Conservation (phyloP, 2,888 invertebrate genomes). For the Argyresthia goedartella region DNA sequence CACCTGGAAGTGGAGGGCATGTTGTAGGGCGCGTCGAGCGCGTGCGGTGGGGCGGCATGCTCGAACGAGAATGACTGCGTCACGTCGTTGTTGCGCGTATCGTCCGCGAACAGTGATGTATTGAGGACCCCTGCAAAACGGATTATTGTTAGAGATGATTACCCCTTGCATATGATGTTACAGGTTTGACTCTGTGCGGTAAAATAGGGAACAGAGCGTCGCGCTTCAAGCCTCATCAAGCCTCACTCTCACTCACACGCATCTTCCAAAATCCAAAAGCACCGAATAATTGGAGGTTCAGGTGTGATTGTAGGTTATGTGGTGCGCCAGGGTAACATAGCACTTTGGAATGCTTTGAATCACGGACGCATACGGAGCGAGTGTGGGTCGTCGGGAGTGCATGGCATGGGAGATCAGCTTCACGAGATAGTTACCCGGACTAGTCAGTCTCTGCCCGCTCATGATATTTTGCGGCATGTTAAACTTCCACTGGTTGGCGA, state of each 20-base stretch:
- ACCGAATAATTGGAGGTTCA: too few relatives aligned
- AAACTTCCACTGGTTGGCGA: constrained; percentile 45
- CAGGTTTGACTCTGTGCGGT: too few relatives aligned
- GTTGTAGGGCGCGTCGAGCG: constrained; percentile 33
- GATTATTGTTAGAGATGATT: too few relatives aligned
- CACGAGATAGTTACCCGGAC: constrained; percentile 25
- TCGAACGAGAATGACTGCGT: constrained; percentile 16
- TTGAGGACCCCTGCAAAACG: constrained; percentile 39
- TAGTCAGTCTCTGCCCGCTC: constrained; percentile 30
- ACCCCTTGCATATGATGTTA: too few relatives aligned
- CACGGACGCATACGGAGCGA: too few relatives aligned
- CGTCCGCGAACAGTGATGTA: constrained; percentile 42
- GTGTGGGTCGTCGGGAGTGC: background rate
- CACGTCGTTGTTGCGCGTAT: constrained; percentile 49
- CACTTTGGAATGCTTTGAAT: too few relatives aligned
- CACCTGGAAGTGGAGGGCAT: constrained; percentile 54
- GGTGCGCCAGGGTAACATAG: too few relatives aligned
- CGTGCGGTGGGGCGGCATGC: constrained; percentile 28
- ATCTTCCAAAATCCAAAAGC: too few relatives aligned
- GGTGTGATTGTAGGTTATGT: too few relatives aligned
- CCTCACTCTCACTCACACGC: too few relatives aligned
- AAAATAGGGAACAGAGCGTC: too few relatives aligned
- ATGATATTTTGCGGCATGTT: constrained; percentile 17
- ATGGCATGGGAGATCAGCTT: background rate
- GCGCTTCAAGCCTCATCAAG: too few relatives aligned